Base-by-base conservation (phyloP, 2,888 invertebrate genomes). In the Drosophila parthenogenetica region DNA sequence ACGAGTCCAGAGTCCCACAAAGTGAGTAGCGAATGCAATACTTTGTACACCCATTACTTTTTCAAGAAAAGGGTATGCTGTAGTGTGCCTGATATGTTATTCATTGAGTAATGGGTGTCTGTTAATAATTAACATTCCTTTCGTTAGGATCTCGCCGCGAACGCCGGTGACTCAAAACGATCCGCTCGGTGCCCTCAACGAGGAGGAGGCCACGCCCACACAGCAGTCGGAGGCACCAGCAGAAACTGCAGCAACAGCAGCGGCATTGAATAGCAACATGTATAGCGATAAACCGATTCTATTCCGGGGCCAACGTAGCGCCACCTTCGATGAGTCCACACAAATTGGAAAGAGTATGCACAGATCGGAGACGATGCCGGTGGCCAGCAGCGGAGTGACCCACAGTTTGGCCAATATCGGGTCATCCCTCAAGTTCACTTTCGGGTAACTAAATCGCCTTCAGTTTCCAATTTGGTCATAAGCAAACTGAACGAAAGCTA, bases 91-190 rank as follows among this genome's bases (percentile, higher is more conserved):
- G 19, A 19, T 3, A 19, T 19, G 19, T 19, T 19, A 19, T 3
- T 19, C 19, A 3, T 19, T 1, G 19, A 19, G 19, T 19, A 19
- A 19, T 19, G 19, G 3, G 19, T 22, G 1, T 5, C 8, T 29
- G 29, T 2, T 8, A 29, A 2, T 29, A 29, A 29, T 8, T 2
- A 8, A 8, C 29, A 29, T 29, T 29, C 29, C 13, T 3, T n/a
- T 14, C 13, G 4, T 2, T 19, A 95, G 95, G 88, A 92, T 95
- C 50, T 95, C 96, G 0, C 95, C 95, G 37, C 94, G 97, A 62
- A 97, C 97, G 2, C 96, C 97, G 0, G 97, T 98, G 0, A 96
- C 98, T 0, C 95, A 97, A 89, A 97, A 98, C 92, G 98, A 98
- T 93, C 98, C 98, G 0, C 93, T 98, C 19, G 98, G 98, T 5